Conservation (phyloP, 2,113 vertebrate species). For the Pionites leucogaster region DNA sequence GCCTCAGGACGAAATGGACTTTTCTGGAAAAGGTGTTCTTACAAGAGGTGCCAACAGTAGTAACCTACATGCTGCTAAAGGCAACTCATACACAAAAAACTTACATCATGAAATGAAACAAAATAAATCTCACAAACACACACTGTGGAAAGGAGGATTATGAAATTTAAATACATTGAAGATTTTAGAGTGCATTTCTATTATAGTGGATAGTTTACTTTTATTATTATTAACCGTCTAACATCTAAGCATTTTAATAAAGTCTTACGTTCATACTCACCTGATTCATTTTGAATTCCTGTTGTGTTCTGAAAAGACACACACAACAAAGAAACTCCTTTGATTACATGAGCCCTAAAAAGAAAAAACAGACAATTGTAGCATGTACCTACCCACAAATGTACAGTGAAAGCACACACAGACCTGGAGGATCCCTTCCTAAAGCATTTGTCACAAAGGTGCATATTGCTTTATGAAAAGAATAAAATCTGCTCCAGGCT, state of each 20-base stretch:
- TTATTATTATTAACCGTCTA: constrained; percentile 44
- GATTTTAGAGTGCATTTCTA: not conserved
- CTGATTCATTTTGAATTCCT: constrained; percentile 83
- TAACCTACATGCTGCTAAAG: not conserved
- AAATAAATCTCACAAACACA: not conserved
- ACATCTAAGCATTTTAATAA: constrained; percentile 62
- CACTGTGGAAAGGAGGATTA: not conserved
- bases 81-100: not conserved
- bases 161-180: not conserved
- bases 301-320: constrained; percentile 76
- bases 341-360: constrained; percentile 81
- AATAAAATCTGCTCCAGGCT: not conserved
- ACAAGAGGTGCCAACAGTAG: not conserved
- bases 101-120: not conserved
- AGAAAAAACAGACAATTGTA: constrained; percentile 77
- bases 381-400: constrained; percentile 52
- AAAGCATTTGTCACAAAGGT: constrained; percentile 7
- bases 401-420: constrained; percentile 45
- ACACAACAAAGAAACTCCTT: constrained; percentile 78
- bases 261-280: constrained; percentile 76
- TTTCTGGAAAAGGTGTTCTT: not conserved
- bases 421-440: constrained; percentile 2
- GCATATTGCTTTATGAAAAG: not conserved
- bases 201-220: constrained; percentile 9
- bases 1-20: not conserved